These are phyloP conservation scores for Caenorhabditis sp. DNA, from an alignment of 2,888 invertebrate genomes.

Conservation along the genomic window DNA sequence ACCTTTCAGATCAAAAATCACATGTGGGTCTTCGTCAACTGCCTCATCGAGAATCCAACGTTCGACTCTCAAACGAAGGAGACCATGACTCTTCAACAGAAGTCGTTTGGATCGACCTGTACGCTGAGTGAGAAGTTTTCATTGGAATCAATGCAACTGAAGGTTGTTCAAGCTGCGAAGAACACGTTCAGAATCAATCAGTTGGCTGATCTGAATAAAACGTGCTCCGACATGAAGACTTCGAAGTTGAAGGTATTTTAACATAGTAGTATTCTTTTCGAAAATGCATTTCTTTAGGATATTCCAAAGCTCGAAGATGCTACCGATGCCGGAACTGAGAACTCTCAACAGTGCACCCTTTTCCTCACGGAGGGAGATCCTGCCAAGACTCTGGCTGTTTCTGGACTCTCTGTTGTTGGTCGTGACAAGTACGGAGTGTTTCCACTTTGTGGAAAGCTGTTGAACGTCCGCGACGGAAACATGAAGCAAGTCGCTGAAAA, in stretches of 20 bases:
- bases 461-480: conserved; percentile 97
- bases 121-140: conserved; percentile 91
- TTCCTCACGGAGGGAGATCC: conserved; percentile 99
- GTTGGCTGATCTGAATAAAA: conserved; percentile 88
- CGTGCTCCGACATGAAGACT: conserved; percentile 91
- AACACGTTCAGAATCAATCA: conserved; percentile 98
- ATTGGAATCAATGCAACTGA: conserved; percentile 96
- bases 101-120: conserved; percentile 97
- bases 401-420: conserved; percentile 92
- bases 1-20: conserved; percentile 90
- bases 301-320: conserved; percentile 96
- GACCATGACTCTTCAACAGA: conserved; percentile 96
- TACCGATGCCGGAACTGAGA: conserved; percentile 94
- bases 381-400: conserved; percentile 96
- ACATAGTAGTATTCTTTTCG: neutral
- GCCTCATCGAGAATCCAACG: conserved; percentile 97
- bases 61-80: conserved; percentile 99
- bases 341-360: conserved; percentile 93
- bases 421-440: conserved; percentile 90
- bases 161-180: conserved; percentile 93
- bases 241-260: conserved; percentile 89
- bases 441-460: conserved; percentile 94
- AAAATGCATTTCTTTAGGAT: conserved; percentile 66
- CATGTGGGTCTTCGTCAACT: conserved; percentile 97
- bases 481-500: conserved; percentile 95